Conservation (phyloP, 2,113 vertebrate species). For the Corythaeola cristata region DNA sequence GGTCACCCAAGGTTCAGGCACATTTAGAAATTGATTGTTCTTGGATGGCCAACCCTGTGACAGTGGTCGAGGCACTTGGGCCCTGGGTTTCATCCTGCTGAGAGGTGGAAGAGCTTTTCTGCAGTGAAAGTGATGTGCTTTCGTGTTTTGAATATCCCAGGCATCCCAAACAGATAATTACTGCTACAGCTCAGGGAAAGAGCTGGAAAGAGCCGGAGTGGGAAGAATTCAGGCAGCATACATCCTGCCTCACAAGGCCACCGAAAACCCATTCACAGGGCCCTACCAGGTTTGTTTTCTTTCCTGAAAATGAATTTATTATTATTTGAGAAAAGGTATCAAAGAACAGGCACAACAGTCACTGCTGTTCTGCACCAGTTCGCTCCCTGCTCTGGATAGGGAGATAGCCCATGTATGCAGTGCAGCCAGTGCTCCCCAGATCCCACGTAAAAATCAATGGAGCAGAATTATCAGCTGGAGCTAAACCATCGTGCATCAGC, state of each 20-base stretch:
- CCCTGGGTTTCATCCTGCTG: not conserved
- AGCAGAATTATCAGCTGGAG: constrained; percentile 30
- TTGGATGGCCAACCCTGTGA: not conserved
- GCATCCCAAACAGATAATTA: not conserved
- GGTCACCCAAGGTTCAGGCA: constrained; percentile 75
- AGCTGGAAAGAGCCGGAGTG: not conserved
- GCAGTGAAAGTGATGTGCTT: not conserved
- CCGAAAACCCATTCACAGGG: not conserved
- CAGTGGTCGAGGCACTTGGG: not conserved
- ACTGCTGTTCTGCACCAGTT: not conserved
- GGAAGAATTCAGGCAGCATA: not conserved
- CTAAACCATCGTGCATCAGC: not conserved
- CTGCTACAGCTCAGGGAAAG: not conserved
- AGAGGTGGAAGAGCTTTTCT: not conserved
- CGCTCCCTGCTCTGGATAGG: not conserved
- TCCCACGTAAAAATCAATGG: not conserved
- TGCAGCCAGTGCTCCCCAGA: not conserved
- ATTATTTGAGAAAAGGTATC: not conserved
- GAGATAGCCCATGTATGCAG: not conserved
- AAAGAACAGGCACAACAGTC: not conserved
- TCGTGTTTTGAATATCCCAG: not conserved
- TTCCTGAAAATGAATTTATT: not conserved
- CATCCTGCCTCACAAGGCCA: not conserved
- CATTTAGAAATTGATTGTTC: constrained; percentile 47
- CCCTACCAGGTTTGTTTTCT: not conserved